Conservation (phyloP, 2,797 vertebrate species). For the Ctenochaetus hawaiiensis region DNA sequence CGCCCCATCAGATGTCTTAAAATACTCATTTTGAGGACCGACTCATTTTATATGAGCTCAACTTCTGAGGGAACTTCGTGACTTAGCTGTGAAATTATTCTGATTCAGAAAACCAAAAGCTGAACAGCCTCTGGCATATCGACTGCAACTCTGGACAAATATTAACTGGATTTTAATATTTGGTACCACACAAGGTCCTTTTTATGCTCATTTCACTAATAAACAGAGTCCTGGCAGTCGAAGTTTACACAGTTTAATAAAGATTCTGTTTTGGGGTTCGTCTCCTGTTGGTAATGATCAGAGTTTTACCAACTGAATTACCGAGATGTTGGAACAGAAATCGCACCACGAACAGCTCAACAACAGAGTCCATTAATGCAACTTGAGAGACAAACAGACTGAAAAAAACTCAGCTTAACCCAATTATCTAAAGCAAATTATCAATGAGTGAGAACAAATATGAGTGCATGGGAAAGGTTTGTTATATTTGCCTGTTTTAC, state of each 20-base stretch:
- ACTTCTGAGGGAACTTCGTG: slow-evolving; percentile 25
- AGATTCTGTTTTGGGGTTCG: background rate
- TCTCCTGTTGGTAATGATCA: background rate
- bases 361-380: slow-evolving; percentile 1
- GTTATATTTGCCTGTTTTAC: background rate
- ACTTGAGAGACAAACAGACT: background rate
- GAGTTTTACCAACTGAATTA: background rate
- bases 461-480: background rate
- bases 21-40: slow-evolving; percentile 31
- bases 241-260: slow-evolving; percentile 2
- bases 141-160: slow-evolving; percentile 25
- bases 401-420: background rate
- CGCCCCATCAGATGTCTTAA: slow-evolving; percentile 29
- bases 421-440: slow-evolving; percentile 21
- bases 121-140: slow-evolving; percentile 28
- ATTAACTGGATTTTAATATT: slow-evolving; percentile 30
- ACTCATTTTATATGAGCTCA: slow-evolving; percentile 49
- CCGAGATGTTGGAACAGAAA: background rate
- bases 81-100: slow-evolving; percentile 38
- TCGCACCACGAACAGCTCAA: background rate
- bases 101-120: slow-evolving; percentile 28
- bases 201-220: background rate
- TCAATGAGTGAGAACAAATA: background rate
- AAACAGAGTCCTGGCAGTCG: background rate
- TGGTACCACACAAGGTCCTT: background rate